These are phyloP conservation scores for Champsocephalus gunnari DNA, from an alignment of 2,797 vertebrate genomes.

Conservation along the genomic window DNA sequence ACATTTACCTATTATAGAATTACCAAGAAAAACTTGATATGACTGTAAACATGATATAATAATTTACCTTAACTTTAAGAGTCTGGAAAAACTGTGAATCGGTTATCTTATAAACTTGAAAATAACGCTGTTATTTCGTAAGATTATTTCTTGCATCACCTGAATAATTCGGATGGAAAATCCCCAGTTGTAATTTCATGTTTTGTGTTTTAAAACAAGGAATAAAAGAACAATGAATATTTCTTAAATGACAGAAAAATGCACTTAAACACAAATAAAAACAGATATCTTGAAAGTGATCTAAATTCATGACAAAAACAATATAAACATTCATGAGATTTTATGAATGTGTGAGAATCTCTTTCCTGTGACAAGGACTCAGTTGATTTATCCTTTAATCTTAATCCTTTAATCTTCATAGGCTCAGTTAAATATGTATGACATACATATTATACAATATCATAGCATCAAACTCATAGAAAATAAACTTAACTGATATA, in stretches of 20 bases:
- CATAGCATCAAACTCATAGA: not conserved
- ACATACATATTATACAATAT: not conserved
- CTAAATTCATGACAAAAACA: not conserved
- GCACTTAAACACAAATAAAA: not conserved
- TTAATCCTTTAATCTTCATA: constrained; percentile 35
- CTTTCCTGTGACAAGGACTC: not conserved
- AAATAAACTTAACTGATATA: not conserved
- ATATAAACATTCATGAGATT: not conserved
- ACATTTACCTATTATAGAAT: too few relatives aligned
- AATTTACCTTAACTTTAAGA: too few relatives aligned
- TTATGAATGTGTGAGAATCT: not conserved
- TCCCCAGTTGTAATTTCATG: not conserved
- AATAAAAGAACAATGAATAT: not conserved
- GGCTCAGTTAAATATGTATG: constrained; percentile 16
- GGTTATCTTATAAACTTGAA: too few relatives aligned
- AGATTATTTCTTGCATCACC: too few relatives aligned
- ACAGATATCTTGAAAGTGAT: not conserved
- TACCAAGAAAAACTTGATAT: too few relatives aligned
- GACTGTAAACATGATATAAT: too few relatives aligned
- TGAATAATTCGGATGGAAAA: too few relatives aligned
- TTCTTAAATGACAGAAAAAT: not conserved
- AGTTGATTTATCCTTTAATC: constrained; percentile 24
- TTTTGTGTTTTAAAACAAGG: not conserved
- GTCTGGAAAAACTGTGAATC: too few relatives aligned
- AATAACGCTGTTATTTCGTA: too few relatives aligned